These are phyloP conservation scores for Ophonus ardosiacus DNA, from an alignment of 2,888 invertebrate species.

Conservation along the genomic window DNA sequence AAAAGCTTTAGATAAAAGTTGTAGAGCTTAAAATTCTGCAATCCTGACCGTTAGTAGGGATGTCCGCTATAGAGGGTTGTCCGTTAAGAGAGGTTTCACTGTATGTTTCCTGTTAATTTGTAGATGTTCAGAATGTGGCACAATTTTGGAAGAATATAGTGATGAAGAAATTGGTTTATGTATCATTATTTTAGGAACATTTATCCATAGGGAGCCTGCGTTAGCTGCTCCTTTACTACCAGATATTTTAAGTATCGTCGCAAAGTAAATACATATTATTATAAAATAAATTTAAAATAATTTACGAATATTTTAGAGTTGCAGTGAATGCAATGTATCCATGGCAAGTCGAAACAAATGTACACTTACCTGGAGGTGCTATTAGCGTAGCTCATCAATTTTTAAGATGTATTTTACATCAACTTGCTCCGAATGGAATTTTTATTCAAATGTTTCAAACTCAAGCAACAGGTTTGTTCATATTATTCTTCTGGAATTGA, in stretches of 20 bases:
- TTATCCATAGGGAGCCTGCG: constrained; percentile 96
- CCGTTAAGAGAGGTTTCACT: too few species aligned
- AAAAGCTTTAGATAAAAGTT: too few species aligned
- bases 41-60: too few species aligned
- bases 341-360: constrained; percentile 92
- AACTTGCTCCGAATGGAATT: constrained; percentile 97
- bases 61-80: too few species aligned
- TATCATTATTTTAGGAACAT: constrained; percentile 95
- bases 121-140: constrained; percentile 93
- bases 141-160: constrained; percentile 92
- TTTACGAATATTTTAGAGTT: constrained; percentile 77
- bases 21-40: too few species aligned
- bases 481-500: constrained; percentile 39
- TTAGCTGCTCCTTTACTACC: constrained; percentile 96
- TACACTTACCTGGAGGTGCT: constrained; percentile 95
- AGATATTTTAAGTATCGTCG: constrained; percentile 91
- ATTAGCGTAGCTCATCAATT: constrained; percentile 98
- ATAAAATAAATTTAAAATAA: constrained; percentile 8
- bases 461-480: constrained; percentile 84
- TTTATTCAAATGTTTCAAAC: constrained; percentile 97
- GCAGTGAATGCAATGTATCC: constrained; percentile 89
- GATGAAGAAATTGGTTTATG: constrained; percentile 97
- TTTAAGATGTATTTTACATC: constrained; percentile 96
- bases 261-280: constrained; percentile 81
- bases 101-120: constrained; percentile 40